These are phyloP conservation scores for Tamandua tetradactyla DNA, from an alignment of 2,797 vertebrate species.

Conservation along the genomic window DNA sequence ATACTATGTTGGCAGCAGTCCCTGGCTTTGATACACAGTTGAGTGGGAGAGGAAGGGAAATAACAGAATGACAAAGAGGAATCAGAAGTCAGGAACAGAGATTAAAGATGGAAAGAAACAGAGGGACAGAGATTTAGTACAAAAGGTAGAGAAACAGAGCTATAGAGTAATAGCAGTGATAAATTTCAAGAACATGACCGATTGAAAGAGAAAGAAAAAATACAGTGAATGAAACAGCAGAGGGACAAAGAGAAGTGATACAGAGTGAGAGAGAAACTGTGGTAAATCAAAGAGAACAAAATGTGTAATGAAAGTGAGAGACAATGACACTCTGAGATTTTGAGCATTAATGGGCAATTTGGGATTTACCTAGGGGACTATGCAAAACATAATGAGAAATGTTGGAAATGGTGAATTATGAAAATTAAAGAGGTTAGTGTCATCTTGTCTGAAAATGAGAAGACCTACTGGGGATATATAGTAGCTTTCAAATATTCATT, in stretches of 20 bases:
- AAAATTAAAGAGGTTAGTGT: neutral
- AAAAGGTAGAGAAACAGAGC: neutral
- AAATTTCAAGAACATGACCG: neutral
- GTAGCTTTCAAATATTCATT: neutral
- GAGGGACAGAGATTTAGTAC: accelerated
- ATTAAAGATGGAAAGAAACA: neutral
- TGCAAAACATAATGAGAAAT: neutral
- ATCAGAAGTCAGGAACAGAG: neutral
- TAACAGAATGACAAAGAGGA: neutral
- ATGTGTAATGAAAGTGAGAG: neutral
- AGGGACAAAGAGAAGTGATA: neutral
- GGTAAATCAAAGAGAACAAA: neutral
- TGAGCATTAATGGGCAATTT: neutral
- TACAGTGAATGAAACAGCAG: neutral
- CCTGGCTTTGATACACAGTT: accelerated
- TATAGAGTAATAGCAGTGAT: accelerated
- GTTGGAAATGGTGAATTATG: neutral
- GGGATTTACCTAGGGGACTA: neutral
- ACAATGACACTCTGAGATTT: neutral
- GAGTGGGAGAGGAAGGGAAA: neutral
- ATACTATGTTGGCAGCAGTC: neutral
- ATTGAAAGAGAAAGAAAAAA: neutral
- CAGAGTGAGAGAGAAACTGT: neutral
- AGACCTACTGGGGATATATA: neutral
- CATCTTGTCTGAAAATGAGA: neutral